phyloP scores from a whole-genome alignment of 2,797 vertebrate genomes.

The Premnoplex brunnescens region DNA sequence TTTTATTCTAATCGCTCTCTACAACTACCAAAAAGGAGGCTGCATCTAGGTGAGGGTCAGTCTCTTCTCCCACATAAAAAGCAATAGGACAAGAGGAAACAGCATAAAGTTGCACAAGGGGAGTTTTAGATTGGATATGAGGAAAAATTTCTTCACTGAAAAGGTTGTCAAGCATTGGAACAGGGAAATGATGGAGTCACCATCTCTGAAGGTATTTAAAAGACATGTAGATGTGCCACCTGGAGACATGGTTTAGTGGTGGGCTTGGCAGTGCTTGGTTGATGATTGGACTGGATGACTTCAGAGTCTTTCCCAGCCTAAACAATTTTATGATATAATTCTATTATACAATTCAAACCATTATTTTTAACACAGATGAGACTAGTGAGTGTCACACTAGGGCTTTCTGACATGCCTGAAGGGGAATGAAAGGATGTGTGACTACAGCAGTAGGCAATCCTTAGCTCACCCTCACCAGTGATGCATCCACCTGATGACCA shows the following conservation, averaged over 20 bases:
- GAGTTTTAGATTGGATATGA: background rate
- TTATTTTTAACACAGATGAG: background rate
- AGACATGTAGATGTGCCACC: background rate
- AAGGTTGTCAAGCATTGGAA: background rate
- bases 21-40: background rate
- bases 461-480: background rate
- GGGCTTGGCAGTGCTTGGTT: background rate
- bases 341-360: accelerated
- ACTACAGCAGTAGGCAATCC: background rate
- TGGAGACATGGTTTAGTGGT: background rate
- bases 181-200: background rate
- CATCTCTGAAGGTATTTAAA: background rate
- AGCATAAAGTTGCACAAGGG: background rate
- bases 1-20: background rate
- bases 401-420: background rate
- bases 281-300: background rate
- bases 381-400: background rate
- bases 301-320: background rate
- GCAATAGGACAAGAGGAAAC: background rate
- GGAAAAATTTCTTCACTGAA: background rate
- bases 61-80: background rate
- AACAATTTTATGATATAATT: background rate
- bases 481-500: background rate
- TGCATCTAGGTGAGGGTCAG: background rate
- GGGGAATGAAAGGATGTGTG: background rate